Base-by-base conservation (phyloP, 1,140 invertebrate genomes). In the Sitodiplosis mosellana region DNA sequence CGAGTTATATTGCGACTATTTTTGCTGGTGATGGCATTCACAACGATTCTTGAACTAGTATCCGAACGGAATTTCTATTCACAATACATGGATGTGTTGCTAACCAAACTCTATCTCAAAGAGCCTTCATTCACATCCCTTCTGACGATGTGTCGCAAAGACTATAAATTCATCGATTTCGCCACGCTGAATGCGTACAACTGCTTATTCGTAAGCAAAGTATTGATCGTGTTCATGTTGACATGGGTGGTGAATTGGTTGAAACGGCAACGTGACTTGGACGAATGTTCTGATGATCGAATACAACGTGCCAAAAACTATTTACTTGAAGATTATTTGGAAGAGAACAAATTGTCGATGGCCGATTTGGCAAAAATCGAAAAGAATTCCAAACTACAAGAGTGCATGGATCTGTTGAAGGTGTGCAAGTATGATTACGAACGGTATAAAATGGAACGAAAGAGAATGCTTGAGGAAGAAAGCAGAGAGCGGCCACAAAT, bases 191-290 rank as follows among this genome's bases (percentile, higher is more conserved):
- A 59, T 59, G 55, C 55, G 27, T 52, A 63, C 34, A 54, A 62
- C 1, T 61, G 59, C 48, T 60, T 58, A 10, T 48, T 64, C 18
- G 55, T 63, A 19, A 56, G 62, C 1, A 64, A 63, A 46, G 59
- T 60, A 0, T 59, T 63, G 27, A 61, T 59, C 48, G 54, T 64
- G 49, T 63, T 61, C 42, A 59, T 61, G 2, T 59, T 63, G n/a
- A 61, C 63, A 20, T 56, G 60, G 54, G 45, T 63, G 41, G 59
- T 59, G 45, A 61, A 59, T 52, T 63, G 63, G 46, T 60, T 64
- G 51, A 56, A 61, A 43, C 60, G 56, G 56, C 61, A 59, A 17
- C 37, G 27, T 17, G 45, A 41, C 18, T 18, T 49, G 18, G 19
- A 46, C 14, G 53, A 34, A 49, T 33, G 12, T 38, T 52, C 37